Percentiles rank a stretch among this genome's conserved stretches.
phyloP scores from a whole-genome alignment of 2,113 vertebrate genomes.

The Leuciscus idus region DNA sequence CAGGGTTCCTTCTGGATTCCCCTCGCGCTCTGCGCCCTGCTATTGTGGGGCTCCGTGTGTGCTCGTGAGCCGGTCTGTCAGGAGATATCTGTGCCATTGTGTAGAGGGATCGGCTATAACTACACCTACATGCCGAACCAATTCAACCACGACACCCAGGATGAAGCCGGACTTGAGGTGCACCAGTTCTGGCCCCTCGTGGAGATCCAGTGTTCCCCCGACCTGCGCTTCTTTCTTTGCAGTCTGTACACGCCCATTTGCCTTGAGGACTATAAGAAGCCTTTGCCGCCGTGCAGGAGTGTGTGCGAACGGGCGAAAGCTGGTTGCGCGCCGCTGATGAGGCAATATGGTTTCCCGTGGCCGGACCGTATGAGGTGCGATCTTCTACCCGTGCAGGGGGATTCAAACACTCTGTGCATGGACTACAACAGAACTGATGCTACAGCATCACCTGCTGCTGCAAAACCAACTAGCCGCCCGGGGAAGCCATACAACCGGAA shows the following conservation, averaged over 20 bases:
- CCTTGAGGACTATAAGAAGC: slow-evolving; percentile 93
- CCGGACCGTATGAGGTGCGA: slow-evolving; percentile 95
- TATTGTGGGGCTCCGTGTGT: slow-evolving; percentile 61
- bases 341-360: slow-evolving; percentile 96
- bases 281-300: slow-evolving; percentile 89
- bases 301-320: slow-evolving; percentile 92
- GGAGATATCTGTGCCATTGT: slow-evolving; percentile 91
- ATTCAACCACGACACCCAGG: slow-evolving; percentile 92
- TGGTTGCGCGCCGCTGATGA: slow-evolving; percentile 94
- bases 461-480: slow-evolving; percentile 67
- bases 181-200: slow-evolving; percentile 94
- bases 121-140: slow-evolving; percentile 91
- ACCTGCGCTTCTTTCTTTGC: slow-evolving; percentile 94
- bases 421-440: slow-evolving; percentile 90
- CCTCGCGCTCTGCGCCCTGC: slow-evolving; percentile 23
- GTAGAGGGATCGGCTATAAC: slow-evolving; percentile 91
- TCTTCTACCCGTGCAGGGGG: slow-evolving; percentile 86
- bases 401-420: slow-evolving; percentile 90
- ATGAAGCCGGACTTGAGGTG: slow-evolving; percentile 90
- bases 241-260: slow-evolving; percentile 97
- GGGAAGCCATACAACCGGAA: slow-evolving; percentile 71
- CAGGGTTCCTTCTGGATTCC: not conserved
- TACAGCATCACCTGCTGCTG: slow-evolving; percentile 74
- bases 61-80: slow-evolving; percentile 89
- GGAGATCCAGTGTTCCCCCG: slow-evolving; percentile 88